Percentiles rank a stretch among this genome's conserved stretches.
Conservation (phyloP, 2,797 vertebrate species). For the Apodemus agrarius region DNA sequence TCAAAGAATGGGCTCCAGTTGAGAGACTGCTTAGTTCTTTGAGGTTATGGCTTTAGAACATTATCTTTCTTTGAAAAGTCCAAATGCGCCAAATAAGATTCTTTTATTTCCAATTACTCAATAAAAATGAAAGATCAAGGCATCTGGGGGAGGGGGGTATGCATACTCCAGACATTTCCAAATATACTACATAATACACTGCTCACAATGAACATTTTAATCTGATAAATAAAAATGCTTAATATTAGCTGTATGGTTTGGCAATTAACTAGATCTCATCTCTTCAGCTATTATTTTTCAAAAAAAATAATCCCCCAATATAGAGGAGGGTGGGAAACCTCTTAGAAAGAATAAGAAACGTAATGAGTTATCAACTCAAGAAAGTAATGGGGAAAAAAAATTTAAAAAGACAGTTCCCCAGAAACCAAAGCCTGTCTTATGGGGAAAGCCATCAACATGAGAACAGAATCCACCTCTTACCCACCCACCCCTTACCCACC, state of each 20-base stretch:
- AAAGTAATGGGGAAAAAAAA: constrained; percentile 4
- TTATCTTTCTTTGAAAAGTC: constrained; percentile 55
- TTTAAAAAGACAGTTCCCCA: background rate
- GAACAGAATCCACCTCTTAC: background rate
- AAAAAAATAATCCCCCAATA: constrained; percentile 47
- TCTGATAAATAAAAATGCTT: constrained; percentile 48
- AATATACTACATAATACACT: background rate
- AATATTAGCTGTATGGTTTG: constrained; percentile 30
- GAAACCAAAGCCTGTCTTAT: background rate
- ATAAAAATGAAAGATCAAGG: background rate
- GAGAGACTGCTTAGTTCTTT: constrained; percentile 38
- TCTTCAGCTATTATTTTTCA: constrained; percentile 14
- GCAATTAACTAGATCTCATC: background rate
- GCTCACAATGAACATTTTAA: background rate
- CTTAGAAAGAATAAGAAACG: background rate
- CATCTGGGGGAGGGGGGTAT: background rate
- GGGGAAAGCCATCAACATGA: background rate
- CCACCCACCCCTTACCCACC: background rate
- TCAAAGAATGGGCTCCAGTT: constrained; percentile 44
- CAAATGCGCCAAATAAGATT: constrained; percentile 27
- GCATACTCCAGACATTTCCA: background rate
- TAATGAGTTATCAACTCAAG: background rate
- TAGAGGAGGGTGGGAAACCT: background rate
- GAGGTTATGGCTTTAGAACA: constrained; percentile 35
- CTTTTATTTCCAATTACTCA: constrained; percentile 54